These are phyloP conservation scores for Neotragus moschatus DNA, from an alignment of 2,113 vertebrate genomes.

Conservation along the genomic window DNA sequence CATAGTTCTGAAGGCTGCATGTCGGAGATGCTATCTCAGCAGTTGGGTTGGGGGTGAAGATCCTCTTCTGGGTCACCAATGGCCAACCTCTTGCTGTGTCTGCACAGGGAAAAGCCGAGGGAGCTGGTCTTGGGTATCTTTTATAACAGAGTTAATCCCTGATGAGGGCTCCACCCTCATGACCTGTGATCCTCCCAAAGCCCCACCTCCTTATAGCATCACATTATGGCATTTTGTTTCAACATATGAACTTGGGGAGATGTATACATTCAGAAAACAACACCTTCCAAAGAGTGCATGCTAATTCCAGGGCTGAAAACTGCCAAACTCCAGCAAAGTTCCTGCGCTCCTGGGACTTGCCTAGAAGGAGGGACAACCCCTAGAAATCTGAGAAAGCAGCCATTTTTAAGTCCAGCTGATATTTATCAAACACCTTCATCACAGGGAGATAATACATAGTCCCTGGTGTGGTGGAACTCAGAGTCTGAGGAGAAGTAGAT, in stretches of 20 bases:
- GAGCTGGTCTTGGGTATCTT: accelerated
- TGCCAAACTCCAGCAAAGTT: not conserved
- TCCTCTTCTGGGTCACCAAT: not conserved
- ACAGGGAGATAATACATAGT: not conserved
- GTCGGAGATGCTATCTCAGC: not conserved
- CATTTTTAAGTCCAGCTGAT: not conserved
- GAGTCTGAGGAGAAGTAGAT: not conserved
- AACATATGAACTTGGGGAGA: not conserved
- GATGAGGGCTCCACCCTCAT: not conserved
- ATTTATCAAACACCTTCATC: not conserved
- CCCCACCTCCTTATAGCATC: not conserved
- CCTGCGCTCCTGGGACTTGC: not conserved
- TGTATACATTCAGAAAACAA: not conserved
- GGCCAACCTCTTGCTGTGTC: not conserved
- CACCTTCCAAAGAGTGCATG: not conserved
- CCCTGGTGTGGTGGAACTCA: not conserved
- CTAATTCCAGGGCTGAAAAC: not conserved
- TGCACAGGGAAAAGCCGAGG: accelerated
- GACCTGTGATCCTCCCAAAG: not conserved
- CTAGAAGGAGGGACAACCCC: not conserved
- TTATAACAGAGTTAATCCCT: not conserved
- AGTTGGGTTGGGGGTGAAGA: not conserved
- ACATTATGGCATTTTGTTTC: not conserved
- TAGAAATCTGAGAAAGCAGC: not conserved
- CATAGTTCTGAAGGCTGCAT: not conserved